Evolutionary conservation across 1,140 invertebrate genomes (phyloP).

Genomic region (Dendroctonus valens): DNA sequence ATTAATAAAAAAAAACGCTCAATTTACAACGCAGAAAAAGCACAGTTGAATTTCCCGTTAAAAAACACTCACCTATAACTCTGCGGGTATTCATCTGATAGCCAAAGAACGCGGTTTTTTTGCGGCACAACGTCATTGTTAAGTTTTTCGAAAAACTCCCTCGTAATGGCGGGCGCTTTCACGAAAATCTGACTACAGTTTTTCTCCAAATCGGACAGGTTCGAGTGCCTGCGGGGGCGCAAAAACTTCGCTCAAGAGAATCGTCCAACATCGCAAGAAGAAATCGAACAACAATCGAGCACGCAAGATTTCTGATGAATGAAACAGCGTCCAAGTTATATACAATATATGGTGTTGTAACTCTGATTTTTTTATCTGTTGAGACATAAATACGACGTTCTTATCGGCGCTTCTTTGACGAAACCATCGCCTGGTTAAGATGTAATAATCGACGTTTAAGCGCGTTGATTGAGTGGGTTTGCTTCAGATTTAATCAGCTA

Average conservation of each 20-base stretch:
- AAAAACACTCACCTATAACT: conserved; percentile 39
- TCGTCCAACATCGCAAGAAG: neutral
- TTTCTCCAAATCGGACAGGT: conserved; percentile 32
- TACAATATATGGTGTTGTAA: neutral
- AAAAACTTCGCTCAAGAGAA: neutral
- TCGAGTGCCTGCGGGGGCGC: conserved; percentile 10
- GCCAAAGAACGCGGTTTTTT: conserved; percentile 37
- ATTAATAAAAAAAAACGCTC: too few relatives aligned
- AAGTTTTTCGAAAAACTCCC: conserved; percentile 42
- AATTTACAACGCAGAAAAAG: too few relatives aligned
- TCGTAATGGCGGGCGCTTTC: conserved; percentile 39
- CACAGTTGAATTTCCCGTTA: too few relatives aligned
- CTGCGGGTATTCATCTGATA: conserved; percentile 37
- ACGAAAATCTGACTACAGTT: conserved; percentile 40
- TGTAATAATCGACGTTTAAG: too few relatives aligned
- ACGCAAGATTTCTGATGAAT: neutral
- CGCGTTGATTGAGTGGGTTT: too few relatives aligned
- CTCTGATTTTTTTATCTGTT: neutral
- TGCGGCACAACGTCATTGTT: conserved; percentile 38
- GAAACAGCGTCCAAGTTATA: neutral
- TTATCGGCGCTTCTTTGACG: conserved; percentile 8
- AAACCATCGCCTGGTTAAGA: conserved; percentile 1
- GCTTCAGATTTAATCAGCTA: too few relatives aligned
- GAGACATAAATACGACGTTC: neutral
- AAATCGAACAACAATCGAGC: neutral